Evolutionary conservation across 2,113 vertebrate species (phyloP).

Genomic region (Grammomys surdaster): DNA sequence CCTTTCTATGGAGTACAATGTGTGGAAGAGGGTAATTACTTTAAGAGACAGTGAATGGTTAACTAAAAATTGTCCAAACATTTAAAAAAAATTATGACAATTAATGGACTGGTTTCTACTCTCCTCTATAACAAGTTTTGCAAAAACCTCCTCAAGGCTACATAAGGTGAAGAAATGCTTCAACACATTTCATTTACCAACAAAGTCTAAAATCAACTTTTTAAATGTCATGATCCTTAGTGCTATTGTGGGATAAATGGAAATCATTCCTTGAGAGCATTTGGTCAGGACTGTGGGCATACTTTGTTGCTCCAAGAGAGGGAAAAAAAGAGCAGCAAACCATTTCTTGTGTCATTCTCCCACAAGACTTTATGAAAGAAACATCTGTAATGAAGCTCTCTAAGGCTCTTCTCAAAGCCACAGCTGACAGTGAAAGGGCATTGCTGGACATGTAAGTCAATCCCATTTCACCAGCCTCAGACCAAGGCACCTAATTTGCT

Average conservation of each 20-base stretch:
- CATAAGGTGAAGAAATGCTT: constrained; percentile 87
- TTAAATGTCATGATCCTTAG: constrained; percentile 88
- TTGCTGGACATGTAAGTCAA: constrained; percentile 89
- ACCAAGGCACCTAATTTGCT: constrained; percentile 93
- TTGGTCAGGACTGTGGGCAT: constrained; percentile 86
- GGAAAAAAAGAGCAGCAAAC: constrained; percentile 90
- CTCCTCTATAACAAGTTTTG: constrained; percentile 74
- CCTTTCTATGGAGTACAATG: constrained; percentile 52
- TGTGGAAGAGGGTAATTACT: constrained; percentile 80
- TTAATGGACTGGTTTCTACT: constrained; percentile 77
- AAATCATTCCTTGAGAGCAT: constrained; percentile 88
- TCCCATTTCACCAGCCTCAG: constrained; percentile 87
- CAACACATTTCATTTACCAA: constrained; percentile 87
- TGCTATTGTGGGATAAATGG: constrained; percentile 88
- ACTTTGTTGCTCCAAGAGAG: constrained; percentile 90
- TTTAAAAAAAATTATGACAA: constrained; percentile 77
- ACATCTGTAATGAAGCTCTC: constrained; percentile 93
- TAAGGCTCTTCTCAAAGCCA: constrained; percentile 90
- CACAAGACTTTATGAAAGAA: constrained; percentile 93
- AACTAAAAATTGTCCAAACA: constrained; percentile 71
- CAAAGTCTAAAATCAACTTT: constrained; percentile 88
- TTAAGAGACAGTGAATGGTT: constrained; percentile 80
- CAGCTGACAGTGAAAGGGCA: constrained; percentile 89
- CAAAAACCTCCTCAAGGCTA: constrained; percentile 81
- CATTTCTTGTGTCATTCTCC: constrained; percentile 91